A percentile compares a stretch with the other conserved stretches of the same genome.
phyloP scores from a whole-genome alignment of 2,888 invertebrate species.

The Dryobotodes eremita region DNA sequence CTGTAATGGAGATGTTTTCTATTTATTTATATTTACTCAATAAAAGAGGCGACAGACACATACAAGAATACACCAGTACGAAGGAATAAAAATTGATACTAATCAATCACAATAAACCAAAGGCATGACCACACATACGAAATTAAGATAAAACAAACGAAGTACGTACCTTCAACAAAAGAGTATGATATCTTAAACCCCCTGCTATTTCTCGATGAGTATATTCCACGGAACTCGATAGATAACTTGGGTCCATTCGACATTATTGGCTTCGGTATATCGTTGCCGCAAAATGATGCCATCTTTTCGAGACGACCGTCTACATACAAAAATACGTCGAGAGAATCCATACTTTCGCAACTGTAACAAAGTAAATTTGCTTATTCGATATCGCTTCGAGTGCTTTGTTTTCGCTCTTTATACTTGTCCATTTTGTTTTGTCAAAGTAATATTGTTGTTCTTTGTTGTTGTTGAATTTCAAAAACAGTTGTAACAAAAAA shows the following conservation, averaged over 20 bases:
- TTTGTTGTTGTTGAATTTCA: conserved; percentile 18
- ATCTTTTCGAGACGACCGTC: conserved; percentile 96
- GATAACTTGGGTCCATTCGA: conserved; percentile 96
- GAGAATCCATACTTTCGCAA: conserved; percentile 94
- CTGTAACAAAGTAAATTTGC: conserved; percentile 88
- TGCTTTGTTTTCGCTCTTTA: conserved; percentile 55
- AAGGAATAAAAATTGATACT: conserved; percentile 33
- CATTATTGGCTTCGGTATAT: conserved; percentile 97
- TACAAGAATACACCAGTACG: background rate
- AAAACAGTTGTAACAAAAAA: background rate
- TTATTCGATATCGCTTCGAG: conserved; percentile 65
- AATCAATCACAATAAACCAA: conserved; percentile 59
- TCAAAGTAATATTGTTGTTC: conserved; percentile 38
- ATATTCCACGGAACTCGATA: conserved; percentile 95
- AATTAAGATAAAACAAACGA: conserved; percentile 61
- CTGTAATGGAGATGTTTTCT: background rate
- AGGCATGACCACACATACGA: conserved; percentile 61
- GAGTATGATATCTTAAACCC: conserved; percentile 97
- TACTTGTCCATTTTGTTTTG: conserved; percentile 49
- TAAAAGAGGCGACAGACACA: background rate
- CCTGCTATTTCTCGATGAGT: conserved; percentile 94
- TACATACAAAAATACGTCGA: conserved; percentile 95
- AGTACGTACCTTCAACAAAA: conserved; percentile 96
- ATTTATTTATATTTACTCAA: background rate
- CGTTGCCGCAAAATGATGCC: conserved; percentile 96